phyloP scores from a whole-genome alignment of 2,888 invertebrate genomes.

The Diadegma fenestrale region DNA sequence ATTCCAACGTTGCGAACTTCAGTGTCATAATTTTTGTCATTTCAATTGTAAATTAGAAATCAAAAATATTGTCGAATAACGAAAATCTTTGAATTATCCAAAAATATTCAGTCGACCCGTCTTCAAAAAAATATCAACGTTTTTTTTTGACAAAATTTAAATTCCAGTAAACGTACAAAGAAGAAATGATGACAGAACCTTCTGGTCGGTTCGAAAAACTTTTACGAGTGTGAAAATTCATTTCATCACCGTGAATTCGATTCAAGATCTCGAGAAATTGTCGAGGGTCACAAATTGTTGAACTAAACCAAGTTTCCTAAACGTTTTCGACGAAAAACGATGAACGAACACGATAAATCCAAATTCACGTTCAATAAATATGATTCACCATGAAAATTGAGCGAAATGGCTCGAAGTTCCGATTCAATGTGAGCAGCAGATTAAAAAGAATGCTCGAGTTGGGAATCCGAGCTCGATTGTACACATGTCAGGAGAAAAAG shows the following conservation, averaged over 20 bases:
- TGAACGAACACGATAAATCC: not conserved
- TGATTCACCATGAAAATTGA: not conserved
- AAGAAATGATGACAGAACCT: not conserved
- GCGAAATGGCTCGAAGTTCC: not conserved
- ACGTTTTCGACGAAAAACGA: not conserved
- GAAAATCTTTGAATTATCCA: too few relatives aligned
- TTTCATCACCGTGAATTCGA: not conserved
- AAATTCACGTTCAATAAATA: not conserved
- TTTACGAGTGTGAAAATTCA: not conserved
- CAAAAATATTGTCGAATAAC: too few relatives aligned
- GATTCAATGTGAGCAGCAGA: not conserved
- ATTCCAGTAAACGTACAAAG: not conserved
- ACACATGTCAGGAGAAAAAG: slow-evolving; percentile 37
- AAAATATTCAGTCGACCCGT: too few relatives aligned
- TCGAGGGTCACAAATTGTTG: not conserved
- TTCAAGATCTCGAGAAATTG: not conserved
- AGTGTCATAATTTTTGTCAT: too few relatives aligned
- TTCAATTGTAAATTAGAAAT: too few relatives aligned
- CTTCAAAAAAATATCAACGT: too few relatives aligned
- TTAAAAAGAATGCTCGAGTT: not conserved
- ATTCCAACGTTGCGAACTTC: too few relatives aligned
- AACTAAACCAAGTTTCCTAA: not conserved
- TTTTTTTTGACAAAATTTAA: too few relatives aligned
- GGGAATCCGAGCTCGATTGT: not conserved
- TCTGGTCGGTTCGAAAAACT: not conserved